Evolutionary conservation across 2,797 vertebrate genomes (phyloP).

Genomic region (Novumbra hubbsi): DNA sequence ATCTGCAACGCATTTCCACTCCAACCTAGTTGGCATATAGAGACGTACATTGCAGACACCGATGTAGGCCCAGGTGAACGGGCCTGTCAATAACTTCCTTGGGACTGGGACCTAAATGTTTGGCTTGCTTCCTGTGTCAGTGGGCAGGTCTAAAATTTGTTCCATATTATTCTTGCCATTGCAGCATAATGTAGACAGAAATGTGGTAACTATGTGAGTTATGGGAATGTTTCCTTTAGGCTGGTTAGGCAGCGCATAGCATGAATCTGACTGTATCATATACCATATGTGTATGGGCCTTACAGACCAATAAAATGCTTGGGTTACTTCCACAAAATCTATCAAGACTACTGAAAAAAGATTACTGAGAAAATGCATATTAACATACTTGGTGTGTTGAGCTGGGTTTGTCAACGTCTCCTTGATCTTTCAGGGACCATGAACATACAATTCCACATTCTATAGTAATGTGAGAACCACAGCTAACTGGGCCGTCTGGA

Average conservation of each 20-base stretch:
- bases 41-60: slow-evolving; percentile 60
- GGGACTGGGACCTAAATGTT: slow-evolving; percentile 37
- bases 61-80: slow-evolving; percentile 37
- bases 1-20: slow-evolving; percentile 78
- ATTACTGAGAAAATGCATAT: neutral
- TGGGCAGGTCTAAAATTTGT: slow-evolving; percentile 46
- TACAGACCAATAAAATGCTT: neutral
- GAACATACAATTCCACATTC: slow-evolving; percentile 4
- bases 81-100: slow-evolving; percentile 66
- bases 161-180: slow-evolving; percentile 57
- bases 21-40: slow-evolving; percentile 65
- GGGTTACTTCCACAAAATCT: neutral
- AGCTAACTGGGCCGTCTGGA: slow-evolving; percentile 63
- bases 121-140: slow-evolving; percentile 46
- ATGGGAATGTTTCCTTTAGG: slow-evolving; percentile 51
- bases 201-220: slow-evolving; percentile 50
- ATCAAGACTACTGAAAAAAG: too few species aligned
- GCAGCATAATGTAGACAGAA: slow-evolving; percentile 61
- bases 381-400: slow-evolving; percentile 1
- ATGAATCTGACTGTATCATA: neutral
- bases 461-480: slow-evolving; percentile 63
- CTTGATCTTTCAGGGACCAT: neutral
- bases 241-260: slow-evolving; percentile 10
- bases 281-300: neutral
- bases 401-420: neutral